These are phyloP conservation scores for Cerastoderma edule DNA, from an alignment of 2,888 invertebrate species.

Conservation along the genomic window DNA sequence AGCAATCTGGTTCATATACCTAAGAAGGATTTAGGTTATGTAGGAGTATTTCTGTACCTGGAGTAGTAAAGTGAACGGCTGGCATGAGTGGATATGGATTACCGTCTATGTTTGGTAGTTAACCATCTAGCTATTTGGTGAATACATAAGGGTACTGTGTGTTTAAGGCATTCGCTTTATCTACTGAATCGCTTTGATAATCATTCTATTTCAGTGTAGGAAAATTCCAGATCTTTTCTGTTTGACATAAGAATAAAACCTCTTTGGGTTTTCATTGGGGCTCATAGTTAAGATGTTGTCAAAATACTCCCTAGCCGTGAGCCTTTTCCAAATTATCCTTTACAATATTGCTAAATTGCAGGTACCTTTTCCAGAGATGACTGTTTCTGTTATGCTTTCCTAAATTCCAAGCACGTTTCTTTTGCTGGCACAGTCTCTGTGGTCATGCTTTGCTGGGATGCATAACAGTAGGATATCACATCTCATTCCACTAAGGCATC, in stretches of 20 bases:
- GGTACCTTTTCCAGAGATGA: constrained; percentile 33
- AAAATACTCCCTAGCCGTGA: constrained; percentile 24
- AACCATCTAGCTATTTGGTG: constrained; percentile 31
- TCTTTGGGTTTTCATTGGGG: constrained; percentile 37
- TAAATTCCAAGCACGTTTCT: constrained; percentile 36
- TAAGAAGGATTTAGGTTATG: constrained; percentile 33
- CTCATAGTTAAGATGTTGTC: constrained; percentile 33
- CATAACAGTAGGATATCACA: no score
- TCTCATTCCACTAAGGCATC: no score
- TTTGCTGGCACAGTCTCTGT: constrained; percentile 32
- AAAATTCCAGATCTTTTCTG: constrained; percentile 6
- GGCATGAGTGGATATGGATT: constrained; percentile 22
- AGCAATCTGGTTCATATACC: constrained; percentile 36
- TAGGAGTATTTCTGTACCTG: constrained; percentile 30
- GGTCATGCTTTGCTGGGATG: no score
- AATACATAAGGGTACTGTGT: constrained; percentile 39
- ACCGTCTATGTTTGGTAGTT: constrained; percentile 28
- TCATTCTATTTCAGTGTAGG: neutral
- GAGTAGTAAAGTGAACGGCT: constrained; percentile 24
- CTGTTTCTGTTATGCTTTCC: constrained; percentile 32
- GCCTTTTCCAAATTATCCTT: constrained; percentile 28
- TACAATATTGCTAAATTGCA: constrained; percentile 26
- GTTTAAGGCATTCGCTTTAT: constrained; percentile 34
- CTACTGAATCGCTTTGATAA: constrained; percentile 10
- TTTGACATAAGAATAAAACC: constrained; percentile 33